A percentile compares a stretch with the other conserved stretches of the same genome.
phyloP scores from a whole-genome alignment of 2,888 invertebrate genomes.

The Hipparchia semele region DNA sequence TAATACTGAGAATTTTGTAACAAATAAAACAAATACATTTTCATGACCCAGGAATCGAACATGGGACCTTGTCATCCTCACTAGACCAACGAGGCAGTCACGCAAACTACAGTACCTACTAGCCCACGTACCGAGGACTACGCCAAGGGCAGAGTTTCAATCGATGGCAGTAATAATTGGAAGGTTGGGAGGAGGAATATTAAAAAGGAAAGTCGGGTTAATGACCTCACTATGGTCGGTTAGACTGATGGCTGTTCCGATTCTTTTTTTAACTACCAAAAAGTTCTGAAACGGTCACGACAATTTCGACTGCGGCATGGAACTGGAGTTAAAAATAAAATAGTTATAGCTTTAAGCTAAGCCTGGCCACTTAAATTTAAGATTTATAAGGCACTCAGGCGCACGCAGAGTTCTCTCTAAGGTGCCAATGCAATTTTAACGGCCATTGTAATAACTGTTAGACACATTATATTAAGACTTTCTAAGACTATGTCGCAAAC shows the following conservation, averaged over 20 bases:
- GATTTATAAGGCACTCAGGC: conserved; percentile 51
- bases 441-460: conserved; percentile 56
- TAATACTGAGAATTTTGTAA: too few relatives aligned
- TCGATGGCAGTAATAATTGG: conserved; percentile 55
- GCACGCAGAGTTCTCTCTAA: conserved; percentile 47
- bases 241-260: conserved; percentile 61
- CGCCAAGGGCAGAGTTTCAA: conserved; percentile 69
- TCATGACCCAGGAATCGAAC: too few relatives aligned
- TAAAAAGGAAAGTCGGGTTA: conserved; percentile 76
- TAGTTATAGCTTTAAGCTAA: conserved; percentile 21
- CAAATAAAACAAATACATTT: too few relatives aligned
- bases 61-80: too few relatives aligned
- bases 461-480: conserved; percentile 51
- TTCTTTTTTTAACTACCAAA: conserved; percentile 67
- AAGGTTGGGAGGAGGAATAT: conserved; percentile 51
- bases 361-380: conserved; percentile 47
- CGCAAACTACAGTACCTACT: conserved; percentile 16
- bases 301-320: conserved; percentile 42
- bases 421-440: conserved; percentile 51
- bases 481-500: conserved; percentile 53
- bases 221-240: conserved; percentile 63
- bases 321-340: conserved; percentile 21
- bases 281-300: conserved; percentile 56
- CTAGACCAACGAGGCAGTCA: too few relatives aligned
- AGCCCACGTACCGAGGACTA: conserved; percentile 42